A percentile compares a stretch with the other conserved stretches of the same genome.
These are phyloP conservation scores for Diabrotica virgifera DNA, from an alignment of 1,140 invertebrate species.

Conservation along the genomic window DNA sequence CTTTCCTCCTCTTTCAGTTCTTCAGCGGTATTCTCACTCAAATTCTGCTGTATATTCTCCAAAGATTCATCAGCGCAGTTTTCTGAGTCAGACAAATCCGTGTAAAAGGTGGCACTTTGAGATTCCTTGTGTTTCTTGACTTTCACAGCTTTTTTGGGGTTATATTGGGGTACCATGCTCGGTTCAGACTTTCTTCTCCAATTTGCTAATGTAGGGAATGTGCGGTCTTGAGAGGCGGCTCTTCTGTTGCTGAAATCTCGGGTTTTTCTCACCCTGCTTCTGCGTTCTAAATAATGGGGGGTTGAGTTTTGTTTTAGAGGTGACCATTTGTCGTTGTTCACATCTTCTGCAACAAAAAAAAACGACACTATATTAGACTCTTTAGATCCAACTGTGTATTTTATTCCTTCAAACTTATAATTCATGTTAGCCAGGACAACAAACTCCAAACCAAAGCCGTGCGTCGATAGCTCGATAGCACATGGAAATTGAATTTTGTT, in stretches of 20 bases:
- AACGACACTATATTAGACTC: too few species aligned
- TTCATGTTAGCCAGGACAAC: too few species aligned
- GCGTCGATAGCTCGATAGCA: too few species aligned
- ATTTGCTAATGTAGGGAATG: constrained; percentile 56
- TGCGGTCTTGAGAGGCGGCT: constrained; percentile 41
- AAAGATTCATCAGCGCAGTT: constrained; percentile 61
- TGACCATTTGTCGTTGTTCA: constrained; percentile 43
- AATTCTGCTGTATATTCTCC: constrained; percentile 52
- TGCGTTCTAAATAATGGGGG: constrained; percentile 87
- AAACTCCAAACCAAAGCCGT: too few species aligned
- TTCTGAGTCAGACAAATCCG: constrained; percentile 59
- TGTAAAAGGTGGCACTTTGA: constrained; percentile 60
- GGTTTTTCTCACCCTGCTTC: constrained; percentile 41
- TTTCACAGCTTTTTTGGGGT: constrained; percentile 63
- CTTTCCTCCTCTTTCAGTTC: constrained; percentile 24
- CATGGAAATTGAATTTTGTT: too few species aligned
- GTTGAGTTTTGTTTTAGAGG: constrained; percentile 75
- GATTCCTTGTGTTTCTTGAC: constrained; percentile 61
- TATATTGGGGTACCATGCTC: constrained; percentile 54
- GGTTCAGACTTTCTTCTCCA: constrained; percentile 74
- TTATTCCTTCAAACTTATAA: too few species aligned
- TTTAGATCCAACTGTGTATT: too few species aligned
- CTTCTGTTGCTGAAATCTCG: constrained; percentile 39
- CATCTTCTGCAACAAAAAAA: constrained; percentile 32
- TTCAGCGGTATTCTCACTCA: constrained; percentile 13